These are phyloP conservation scores for Halocynthia aurantium DNA, from an alignment of 23 tunicate genomes.

Conservation along the genomic window DNA sequence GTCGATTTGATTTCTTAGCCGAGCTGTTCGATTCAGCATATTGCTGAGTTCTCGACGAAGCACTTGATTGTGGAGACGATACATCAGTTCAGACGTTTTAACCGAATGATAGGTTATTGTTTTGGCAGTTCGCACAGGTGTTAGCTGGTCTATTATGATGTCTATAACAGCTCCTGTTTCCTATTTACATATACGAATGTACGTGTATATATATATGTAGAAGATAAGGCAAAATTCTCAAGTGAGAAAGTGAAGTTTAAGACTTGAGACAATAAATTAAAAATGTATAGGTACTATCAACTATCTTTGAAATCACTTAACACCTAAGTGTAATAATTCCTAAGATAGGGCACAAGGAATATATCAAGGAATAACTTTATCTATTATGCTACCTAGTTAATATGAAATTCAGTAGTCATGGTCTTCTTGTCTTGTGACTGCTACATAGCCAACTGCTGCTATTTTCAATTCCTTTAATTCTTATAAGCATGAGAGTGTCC, in stretches of 20 bases:
- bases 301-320: background rate
- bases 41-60: conserved; percentile 33
- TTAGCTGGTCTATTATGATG: conserved; percentile 44
- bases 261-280: conserved; percentile 1
- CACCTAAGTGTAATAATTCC: too few species aligned
- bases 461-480: too few species aligned
- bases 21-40: conserved; percentile 45
- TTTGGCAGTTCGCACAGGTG: conserved; percentile 27
- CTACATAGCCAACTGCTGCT: too few species aligned
- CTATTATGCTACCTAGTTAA: too few species aligned
- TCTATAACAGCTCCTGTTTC: conserved; percentile 53
- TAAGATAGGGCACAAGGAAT: too few species aligned
- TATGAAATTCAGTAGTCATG: too few species aligned
- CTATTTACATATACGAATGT: too few species aligned
- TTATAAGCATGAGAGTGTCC: too few species aligned
- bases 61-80: conserved; percentile 45
- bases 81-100: conserved; percentile 39
- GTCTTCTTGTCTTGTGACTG: too few species aligned
- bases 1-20: conserved; percentile 30
- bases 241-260: background rate
- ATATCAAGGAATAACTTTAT: too few species aligned
- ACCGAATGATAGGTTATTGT: conserved; percentile 76
- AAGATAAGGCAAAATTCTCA: background rate
- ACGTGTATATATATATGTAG: background rate
- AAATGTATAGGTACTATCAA: background rate